A percentile compares a stretch with the other conserved stretches of the same genome.
Conservation (phyloP, 2,113 vertebrate species). For the Callipepla squamata region DNA sequence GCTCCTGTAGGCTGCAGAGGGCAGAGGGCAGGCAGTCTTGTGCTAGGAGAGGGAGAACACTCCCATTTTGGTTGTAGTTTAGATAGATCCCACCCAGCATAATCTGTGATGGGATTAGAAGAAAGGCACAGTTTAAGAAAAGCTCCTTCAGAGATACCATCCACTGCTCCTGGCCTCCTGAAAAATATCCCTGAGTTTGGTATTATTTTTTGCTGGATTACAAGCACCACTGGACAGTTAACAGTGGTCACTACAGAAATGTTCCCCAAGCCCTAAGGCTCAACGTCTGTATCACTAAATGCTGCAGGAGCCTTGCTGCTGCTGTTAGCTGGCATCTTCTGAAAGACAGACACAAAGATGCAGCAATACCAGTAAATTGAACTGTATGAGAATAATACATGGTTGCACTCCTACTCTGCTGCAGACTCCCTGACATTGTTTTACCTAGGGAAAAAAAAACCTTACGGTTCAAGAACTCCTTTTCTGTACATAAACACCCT, state of each 20-base stretch:
- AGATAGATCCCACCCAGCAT: not conserved
- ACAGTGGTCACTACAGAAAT: not conserved
- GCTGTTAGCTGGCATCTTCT: not conserved
- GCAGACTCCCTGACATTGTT: not conserved
- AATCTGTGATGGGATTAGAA: not conserved
- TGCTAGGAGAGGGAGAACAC: not conserved
- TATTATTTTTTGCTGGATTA: not conserved
- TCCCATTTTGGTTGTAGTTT: not conserved
- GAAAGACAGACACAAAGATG: not conserved
- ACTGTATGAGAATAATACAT: not conserved
- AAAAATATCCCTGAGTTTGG: not conserved
- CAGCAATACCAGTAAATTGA: not conserved
- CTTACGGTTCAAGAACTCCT: not conserved
- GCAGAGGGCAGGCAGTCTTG: not conserved
- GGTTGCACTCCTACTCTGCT: not conserved
- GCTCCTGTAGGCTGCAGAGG: not conserved
- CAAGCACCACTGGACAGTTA: not conserved
- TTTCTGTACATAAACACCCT: not conserved
- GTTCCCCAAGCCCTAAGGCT: not conserved
- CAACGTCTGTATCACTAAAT: not conserved
- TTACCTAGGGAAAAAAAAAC: not conserved
- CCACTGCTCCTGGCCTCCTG: not conserved
- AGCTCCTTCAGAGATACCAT: not conserved
- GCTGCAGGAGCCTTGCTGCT: not conserved
- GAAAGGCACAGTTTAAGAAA: not conserved